Evolutionary conservation across 1,140 invertebrate species (phyloP), one percentile per base, ranked within the genome.

Genomic region (Gyrodactylus bullatarudis): DNA sequence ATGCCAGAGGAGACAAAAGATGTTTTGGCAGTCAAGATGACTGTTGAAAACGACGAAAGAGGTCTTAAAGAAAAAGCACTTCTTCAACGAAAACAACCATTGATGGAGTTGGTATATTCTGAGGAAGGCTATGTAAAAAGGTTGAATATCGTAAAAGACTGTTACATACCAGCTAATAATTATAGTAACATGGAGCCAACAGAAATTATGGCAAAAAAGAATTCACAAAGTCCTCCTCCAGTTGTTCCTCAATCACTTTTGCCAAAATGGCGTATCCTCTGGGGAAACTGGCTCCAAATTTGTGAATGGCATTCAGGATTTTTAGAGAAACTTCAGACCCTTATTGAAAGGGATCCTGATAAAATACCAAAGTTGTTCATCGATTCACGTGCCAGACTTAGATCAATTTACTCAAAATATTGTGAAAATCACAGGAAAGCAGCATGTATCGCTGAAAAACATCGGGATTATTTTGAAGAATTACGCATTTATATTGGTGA

Each of bases 401-500:
- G 26, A 26, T n/a, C 26, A 20, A 27, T 26, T 26, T 72, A 72
- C 21, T 72, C 71, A 21, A 72, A 72, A 68, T 72, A 72, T 23
- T 72, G 71, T 23, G 71, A 72, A 68, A 72, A 72, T 68, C 71
- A 72, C 23, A 19, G 71, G 20, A 72, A 72, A 68, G 71, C 71
- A 21, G 19, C 26, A 16, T 19, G 19, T 16, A 72, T 72, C 21
- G 71, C 71, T 23, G 71, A 72, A 21, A 19, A 72, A 23, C 24
- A 72, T 23, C 16, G 34, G 23, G 71, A 72, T 19, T 72, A 72
- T 21, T 72, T 72, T 72, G 20, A 72, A 16, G 26, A 72, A 68
- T 8, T 20, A 21, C 26, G 71, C 2, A 26, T 72, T 8, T 19
- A 20, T 21, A 26, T 72, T 20, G 34, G 71, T 19, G 71, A 72